Evolutionary conservation across 2,888 invertebrate genomes (phyloP).

Genomic region (Atrina japonica): DNA sequence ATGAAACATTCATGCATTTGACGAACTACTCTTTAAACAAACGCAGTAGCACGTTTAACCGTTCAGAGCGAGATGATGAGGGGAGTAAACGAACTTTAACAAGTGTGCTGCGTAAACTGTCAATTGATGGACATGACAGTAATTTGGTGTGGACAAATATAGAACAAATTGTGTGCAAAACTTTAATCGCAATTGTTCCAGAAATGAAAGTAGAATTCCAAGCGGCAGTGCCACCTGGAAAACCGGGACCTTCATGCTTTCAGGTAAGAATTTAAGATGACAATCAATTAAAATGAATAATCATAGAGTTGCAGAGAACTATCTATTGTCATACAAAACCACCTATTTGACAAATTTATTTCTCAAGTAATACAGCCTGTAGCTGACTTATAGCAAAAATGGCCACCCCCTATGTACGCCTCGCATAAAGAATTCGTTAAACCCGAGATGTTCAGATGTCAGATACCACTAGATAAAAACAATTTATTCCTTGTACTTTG

Average conservation of each 20-base stretch:
- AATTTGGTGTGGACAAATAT: constrained; percentile 80
- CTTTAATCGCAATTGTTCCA: constrained; percentile 81
- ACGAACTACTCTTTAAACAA: constrained; percentile 83
- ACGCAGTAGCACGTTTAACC: constrained; percentile 79
- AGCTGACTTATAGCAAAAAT: too few species aligned
- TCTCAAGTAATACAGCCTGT: too few species aligned
- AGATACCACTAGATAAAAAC: too few species aligned
- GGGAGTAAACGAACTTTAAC: constrained; percentile 82
- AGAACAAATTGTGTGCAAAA: constrained; percentile 81
- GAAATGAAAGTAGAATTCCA: constrained; percentile 80
- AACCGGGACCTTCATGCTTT: constrained; percentile 81
- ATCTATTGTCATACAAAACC: too few species aligned
- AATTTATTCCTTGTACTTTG: too few species aligned
- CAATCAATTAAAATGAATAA: too few species aligned
- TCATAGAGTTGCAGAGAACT: too few species aligned
- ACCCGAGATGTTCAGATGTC: too few species aligned
- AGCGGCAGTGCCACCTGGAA: constrained; percentile 76
- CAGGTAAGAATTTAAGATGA: constrained; percentile 75
- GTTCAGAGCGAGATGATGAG: constrained; percentile 77
- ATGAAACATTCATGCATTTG: constrained; percentile 81
- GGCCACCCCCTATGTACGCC: too few species aligned
- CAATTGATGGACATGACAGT: constrained; percentile 77
- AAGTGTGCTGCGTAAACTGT: constrained; percentile 79
- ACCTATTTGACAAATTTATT: too few species aligned
- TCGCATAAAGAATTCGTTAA: too few species aligned